Evolutionary conservation across 2,113 vertebrate genomes (phyloP).

Genomic region (Cephalopholis sonnerati): DNA sequence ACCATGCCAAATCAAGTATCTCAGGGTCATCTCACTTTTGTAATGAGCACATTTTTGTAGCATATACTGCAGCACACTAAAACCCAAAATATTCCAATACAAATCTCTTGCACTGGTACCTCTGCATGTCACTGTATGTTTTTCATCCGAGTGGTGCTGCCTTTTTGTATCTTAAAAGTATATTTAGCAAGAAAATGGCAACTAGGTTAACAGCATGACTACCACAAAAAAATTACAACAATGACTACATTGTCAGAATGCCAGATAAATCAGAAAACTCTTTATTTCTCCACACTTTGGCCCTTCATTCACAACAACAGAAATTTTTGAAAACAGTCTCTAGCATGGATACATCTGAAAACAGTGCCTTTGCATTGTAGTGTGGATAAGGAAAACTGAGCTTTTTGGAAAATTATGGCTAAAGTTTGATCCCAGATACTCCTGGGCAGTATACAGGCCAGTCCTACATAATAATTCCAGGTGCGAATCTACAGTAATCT

Average conservation of each 20-base stretch:
- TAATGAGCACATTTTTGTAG: not conserved
- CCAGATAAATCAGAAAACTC: no score
- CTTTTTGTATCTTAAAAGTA: not conserved
- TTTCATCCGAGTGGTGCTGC: not conserved
- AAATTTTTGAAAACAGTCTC: no score
- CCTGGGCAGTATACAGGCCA: not conserved
- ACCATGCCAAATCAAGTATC: slow-evolving; percentile 16
- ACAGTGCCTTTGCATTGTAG: not conserved
- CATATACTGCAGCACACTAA: not conserved
- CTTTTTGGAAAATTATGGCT: not conserved
- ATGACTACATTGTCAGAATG: no score
- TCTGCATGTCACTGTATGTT: not conserved
- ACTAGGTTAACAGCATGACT: not conserved
- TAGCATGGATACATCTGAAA: no score
- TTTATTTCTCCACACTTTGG: not conserved
- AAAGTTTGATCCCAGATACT: not conserved
- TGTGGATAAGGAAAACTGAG: not conserved
- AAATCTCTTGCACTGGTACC: not conserved
- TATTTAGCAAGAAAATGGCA: no score
- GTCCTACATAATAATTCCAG: not conserved
- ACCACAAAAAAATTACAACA: no score
- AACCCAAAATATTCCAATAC: not conserved
- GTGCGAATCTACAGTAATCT: no score
- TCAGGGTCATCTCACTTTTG: slow-evolving; percentile 2
- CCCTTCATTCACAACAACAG: no score